Evolutionary conservation across 1,140 invertebrate genomes (phyloP).

Genomic region (Caenorhabditis tropicalis): DNA sequence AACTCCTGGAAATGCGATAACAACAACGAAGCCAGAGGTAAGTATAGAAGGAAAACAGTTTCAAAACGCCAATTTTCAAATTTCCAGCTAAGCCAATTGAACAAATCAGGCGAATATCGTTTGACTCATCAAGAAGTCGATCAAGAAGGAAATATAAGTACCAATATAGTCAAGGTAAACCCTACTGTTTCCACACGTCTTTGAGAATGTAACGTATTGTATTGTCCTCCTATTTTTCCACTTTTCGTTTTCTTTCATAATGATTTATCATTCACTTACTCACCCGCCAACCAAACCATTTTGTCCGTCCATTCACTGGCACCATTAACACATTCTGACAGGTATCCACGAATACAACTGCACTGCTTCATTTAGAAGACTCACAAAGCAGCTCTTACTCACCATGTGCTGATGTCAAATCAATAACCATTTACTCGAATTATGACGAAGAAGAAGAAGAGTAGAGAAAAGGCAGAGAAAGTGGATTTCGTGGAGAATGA

Average conservation of each 20-base stretch:
- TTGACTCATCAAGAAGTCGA: slow-evolving; percentile 89
- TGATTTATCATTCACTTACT: not conserved
- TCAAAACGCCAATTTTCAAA: not conserved
- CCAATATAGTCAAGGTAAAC: slow-evolving; percentile 85
- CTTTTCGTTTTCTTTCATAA: not conserved
- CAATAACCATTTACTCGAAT: slow-evolving; percentile 35
- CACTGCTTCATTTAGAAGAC: not conserved
- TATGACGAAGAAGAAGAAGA: slow-evolving; percentile 9
- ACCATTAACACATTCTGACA: slow-evolving; percentile 14
- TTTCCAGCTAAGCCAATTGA: slow-evolving; percentile 80
- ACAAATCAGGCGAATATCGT: slow-evolving; percentile 85
- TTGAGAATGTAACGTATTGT: not conserved
- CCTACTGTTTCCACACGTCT: not conserved
- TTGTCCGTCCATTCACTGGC: not conserved
- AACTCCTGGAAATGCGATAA: slow-evolving; percentile 40
- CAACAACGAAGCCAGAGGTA: slow-evolving; percentile 32
- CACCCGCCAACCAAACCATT: not conserved
- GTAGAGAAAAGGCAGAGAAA: no score
- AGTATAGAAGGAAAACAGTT: slow-evolving; percentile 23
- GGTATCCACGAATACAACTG: not conserved
- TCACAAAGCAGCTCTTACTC: slow-evolving; percentile 28
- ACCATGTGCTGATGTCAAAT: slow-evolving; percentile 11
- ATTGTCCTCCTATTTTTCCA: not conserved
- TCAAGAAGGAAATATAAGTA: slow-evolving; percentile 88
- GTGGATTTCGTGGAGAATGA: not conserved